Evolutionary conservation across 2,113 vertebrate species (phyloP), one percentile per base, ranked within the genome.

Genomic region (Carollia perspicillata): DNA sequence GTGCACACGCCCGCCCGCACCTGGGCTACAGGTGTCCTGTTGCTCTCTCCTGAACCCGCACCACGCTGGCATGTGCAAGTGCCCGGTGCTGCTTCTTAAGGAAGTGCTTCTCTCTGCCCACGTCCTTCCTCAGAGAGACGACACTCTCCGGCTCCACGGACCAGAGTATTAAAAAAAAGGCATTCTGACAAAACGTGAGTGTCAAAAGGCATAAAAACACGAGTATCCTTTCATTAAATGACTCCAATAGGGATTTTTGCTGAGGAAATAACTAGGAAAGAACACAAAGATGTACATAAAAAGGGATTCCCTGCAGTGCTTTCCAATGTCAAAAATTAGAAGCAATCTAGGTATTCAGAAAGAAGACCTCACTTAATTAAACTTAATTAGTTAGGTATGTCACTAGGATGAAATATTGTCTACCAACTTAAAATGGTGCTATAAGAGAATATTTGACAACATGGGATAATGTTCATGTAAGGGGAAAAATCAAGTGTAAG

Each of bases 281-380:
- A 79, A 23, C 16, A 87, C 20, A 35, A 53, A 81, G 13, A 20
- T 63, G 6, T 35, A 30, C 8, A n/a, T 12, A 55, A 75, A 65
- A 55, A 35, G 18, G 1, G 42, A 14, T 65, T 91, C 33, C 4
- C 33, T 16, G 6, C 1, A 71, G 33, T 26, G 22, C 16, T 58
- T 77, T 63, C 49, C 42, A 81, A 63, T 40, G 49, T 13, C 2
- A 66, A 88, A 55, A 91, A 12, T 26, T 72, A 51, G 65, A 63
- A 60, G 58, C 20, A 42, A 84, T 47, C 63, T 90, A 53, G 55
- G 87, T 65, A 53, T 35, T 20, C 42, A 94, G 63, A 93, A 95
- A 65, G 66, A 49, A 96, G 16, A n/a, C 55, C 37, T 65, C 47
- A 4, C 8, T 77, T 60, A n/a, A 49, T 87, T 47, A 86, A 65